phyloP scores from a whole-genome alignment of 2,888 invertebrate genomes.

The Malthinus flaveolus region DNA sequence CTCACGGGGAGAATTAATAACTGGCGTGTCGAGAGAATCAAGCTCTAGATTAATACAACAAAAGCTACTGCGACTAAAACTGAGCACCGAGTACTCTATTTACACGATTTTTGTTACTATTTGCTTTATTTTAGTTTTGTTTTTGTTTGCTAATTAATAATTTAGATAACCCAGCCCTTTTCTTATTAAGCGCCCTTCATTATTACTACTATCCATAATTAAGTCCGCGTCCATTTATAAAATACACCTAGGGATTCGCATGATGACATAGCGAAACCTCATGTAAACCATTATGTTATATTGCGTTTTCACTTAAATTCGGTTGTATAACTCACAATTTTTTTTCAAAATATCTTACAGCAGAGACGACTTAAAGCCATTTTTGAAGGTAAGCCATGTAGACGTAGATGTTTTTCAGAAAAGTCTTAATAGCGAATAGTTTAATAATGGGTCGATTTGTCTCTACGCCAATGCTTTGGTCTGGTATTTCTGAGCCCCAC shows the following conservation, averaged over 20 bases:
- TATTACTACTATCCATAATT: slow-evolving; percentile 5
- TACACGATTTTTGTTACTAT: background rate
- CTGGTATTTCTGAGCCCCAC: too few species aligned
- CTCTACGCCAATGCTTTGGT: too few species aligned
- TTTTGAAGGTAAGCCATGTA: too few species aligned
- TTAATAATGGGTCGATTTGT: too few species aligned
- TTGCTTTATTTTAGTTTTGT: too few species aligned
- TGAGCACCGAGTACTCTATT: background rate
- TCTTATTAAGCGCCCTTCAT: slow-evolving; percentile 2
- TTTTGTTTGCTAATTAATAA: too few species aligned
- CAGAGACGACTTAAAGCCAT: too few species aligned
- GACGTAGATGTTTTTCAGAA: too few species aligned
- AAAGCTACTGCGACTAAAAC: slow-evolving; percentile 3
- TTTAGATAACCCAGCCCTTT: background rate
- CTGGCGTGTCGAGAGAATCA: slow-evolving; percentile 38
- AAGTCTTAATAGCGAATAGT: too few species aligned
- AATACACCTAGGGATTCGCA: slow-evolving; percentile 9
- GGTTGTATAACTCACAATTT: too few species aligned
- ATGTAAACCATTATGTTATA: background rate
- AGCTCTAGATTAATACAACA: slow-evolving; percentile 1
- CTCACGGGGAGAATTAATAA: slow-evolving; percentile 40
- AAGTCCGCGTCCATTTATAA: slow-evolving; percentile 10
- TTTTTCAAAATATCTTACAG: too few species aligned
- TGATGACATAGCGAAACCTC: background rate
- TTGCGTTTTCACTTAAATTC: too few species aligned